phyloP scores from a whole-genome alignment of 2,113 vertebrate genomes.

The Mungos mungo region DNA sequence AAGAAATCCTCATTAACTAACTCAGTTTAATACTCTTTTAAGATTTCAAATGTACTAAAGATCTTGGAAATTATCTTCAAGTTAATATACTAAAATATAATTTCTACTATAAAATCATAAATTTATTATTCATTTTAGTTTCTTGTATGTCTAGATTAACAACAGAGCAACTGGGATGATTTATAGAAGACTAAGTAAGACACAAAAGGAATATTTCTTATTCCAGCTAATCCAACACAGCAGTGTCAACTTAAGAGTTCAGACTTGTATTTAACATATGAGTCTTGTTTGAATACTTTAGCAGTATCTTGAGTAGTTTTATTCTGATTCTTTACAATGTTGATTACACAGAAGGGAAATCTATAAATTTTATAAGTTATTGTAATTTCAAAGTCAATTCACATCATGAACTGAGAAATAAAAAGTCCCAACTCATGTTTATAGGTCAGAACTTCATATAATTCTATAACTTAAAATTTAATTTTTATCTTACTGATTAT shows the following conservation, averaged over 20 bases:
- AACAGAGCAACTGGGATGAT: background rate
- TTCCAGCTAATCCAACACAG: background rate
- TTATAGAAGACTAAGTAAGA: constrained; percentile 32
- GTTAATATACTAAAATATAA: background rate
- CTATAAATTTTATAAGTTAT: constrained; percentile 25
- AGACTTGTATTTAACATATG: background rate
- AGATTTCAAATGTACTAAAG: background rate
- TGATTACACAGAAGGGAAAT: background rate
- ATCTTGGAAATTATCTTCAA: background rate
- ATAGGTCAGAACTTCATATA: background rate
- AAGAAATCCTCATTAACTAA: background rate
- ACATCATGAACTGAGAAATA: background rate
- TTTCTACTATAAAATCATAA: background rate
- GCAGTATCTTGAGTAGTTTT: background rate
- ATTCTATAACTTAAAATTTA: background rate
- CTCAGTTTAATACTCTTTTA: background rate
- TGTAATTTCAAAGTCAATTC: constrained; percentile 52
- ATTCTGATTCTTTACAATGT: background rate
- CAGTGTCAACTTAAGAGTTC: background rate
- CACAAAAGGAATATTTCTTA: background rate
- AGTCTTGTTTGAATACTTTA: background rate
- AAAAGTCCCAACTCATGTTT: background rate
- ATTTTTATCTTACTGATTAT: constrained; percentile 37
- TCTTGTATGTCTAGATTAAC: background rate
- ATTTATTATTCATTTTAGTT: background rate